phyloP scores from a whole-genome alignment of 2,888 invertebrate species.

The Microplitis manilae region DNA sequence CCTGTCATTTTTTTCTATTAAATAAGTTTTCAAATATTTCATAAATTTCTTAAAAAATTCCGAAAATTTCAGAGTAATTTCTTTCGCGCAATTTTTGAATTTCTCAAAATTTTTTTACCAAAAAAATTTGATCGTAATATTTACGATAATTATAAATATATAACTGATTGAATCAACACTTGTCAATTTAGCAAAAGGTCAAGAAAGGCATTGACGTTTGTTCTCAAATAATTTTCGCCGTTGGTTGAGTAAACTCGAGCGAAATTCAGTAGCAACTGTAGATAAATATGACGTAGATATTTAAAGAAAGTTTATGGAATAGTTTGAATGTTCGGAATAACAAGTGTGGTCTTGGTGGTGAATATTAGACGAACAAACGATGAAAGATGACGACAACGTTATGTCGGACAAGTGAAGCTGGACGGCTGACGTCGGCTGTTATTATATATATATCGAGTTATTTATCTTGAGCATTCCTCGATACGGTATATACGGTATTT shows the following conservation, averaged over 20 bases:
- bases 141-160: no score
- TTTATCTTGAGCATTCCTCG: constrained; percentile 28
- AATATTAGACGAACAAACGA: background rate
- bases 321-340: background rate
- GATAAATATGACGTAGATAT: background rate
- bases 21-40: no score
- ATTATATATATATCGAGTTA: constrained; percentile 16
- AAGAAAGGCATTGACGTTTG: no score
- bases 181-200: no score
- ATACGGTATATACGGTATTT: constrained; percentile 33
- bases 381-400: background rate
- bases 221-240: background rate
- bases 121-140: no score
- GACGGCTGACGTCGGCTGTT: background rate
- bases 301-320: background rate
- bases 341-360: background rate
- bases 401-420: background rate
- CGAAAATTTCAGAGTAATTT: no score
- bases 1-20: no score
- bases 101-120: no score
- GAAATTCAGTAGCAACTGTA: background rate
- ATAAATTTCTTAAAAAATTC: no score
- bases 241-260: background rate
- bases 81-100: no score
- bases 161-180: no score